Percentiles rank a stretch among this genome's conserved stretches.
These are phyloP conservation scores for Eclectus roratus DNA, from an alignment of 2,113 vertebrate species.

Conservation along the genomic window DNA sequence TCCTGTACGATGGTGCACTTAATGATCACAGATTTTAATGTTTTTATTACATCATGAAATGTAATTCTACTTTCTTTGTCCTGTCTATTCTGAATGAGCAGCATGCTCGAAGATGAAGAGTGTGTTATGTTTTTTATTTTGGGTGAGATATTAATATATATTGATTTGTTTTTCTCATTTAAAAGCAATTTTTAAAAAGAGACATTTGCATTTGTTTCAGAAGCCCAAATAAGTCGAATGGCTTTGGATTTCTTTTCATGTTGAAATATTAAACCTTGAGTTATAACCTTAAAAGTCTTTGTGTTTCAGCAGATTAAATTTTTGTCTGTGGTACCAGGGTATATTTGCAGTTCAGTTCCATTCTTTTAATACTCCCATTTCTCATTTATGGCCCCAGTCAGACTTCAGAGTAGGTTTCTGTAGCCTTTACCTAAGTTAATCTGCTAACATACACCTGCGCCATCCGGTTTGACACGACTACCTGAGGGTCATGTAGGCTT, in stretches of 20 bases:
- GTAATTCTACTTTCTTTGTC: conserved; percentile 72
- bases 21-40: conserved; percentile 72
- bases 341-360: neutral
- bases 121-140: conserved; percentile 39
- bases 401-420: neutral
- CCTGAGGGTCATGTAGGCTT: neutral
- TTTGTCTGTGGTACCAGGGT: conserved; percentile 23
- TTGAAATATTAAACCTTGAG: conserved; percentile 72
- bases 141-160: conserved; percentile 53
- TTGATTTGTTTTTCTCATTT: conserved; percentile 34
- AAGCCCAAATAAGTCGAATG: conserved; percentile 41
- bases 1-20: conserved; percentile 80
- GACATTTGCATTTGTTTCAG: conserved; percentile 34
- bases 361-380: neutral
- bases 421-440: neutral
- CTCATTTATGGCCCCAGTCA: neutral
- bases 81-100: conserved; percentile 51
- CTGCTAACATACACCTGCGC: neutral
- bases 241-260: conserved; percentile 52
- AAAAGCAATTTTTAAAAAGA: conserved; percentile 46
- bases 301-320: conserved; percentile 40
- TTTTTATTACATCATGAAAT: conserved; percentile 77
- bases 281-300: conserved; percentile 36
- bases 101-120: conserved; percentile 35
- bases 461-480: neutral